A percentile compares a stretch with the other conserved stretches of the same genome.
Conservation (phyloP, 37 sponge, comb jelly and placozoan genomes). For the Diacarnus erythraeanus region DNA sequence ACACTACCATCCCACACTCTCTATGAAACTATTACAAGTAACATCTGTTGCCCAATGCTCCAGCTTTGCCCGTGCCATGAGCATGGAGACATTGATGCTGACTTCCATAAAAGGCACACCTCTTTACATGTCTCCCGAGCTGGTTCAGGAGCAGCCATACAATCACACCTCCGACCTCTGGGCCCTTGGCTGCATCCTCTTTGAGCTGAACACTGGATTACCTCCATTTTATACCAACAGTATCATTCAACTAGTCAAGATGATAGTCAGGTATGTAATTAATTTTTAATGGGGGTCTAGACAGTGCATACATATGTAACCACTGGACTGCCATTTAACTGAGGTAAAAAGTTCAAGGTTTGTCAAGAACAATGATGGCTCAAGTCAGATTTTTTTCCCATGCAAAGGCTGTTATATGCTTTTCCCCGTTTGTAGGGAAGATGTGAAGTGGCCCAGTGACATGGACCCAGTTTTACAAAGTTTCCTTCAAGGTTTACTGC, state of each 20-base stretch:
- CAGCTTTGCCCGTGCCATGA: constrained; percentile 92
- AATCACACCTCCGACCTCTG: constrained; percentile 94
- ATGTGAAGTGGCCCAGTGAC: constrained; percentile 70
- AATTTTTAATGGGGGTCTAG: too few relatives aligned
- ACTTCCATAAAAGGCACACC: constrained; percentile 98
- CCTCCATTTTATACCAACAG: constrained; percentile 94
- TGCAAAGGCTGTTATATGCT: neutral
- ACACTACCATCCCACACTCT: neutral
- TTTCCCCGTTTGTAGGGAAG: constrained; percentile 47
- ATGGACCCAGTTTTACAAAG: constrained; percentile 72
- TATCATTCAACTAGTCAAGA: constrained; percentile 82
- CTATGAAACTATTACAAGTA: neutral
- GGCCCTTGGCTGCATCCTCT: constrained; percentile 92
- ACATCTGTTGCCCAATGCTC: neutral
- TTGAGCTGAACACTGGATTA: constrained; percentile 82
- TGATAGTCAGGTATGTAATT: constrained; percentile 10
- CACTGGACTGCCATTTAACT: too few relatives aligned
- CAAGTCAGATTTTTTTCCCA: neutral
- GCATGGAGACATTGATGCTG: constrained; percentile 81
- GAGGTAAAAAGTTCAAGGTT: too few relatives aligned
- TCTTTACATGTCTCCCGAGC: constrained; percentile 96
- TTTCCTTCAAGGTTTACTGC: constrained; percentile 79
- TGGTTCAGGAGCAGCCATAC: constrained; percentile 94
- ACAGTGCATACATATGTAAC: too few relatives aligned
- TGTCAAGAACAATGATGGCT: neutral